phyloP scores from a whole-genome alignment of 1,140 invertebrate species.

The Leptinotarsa texana region DNA sequence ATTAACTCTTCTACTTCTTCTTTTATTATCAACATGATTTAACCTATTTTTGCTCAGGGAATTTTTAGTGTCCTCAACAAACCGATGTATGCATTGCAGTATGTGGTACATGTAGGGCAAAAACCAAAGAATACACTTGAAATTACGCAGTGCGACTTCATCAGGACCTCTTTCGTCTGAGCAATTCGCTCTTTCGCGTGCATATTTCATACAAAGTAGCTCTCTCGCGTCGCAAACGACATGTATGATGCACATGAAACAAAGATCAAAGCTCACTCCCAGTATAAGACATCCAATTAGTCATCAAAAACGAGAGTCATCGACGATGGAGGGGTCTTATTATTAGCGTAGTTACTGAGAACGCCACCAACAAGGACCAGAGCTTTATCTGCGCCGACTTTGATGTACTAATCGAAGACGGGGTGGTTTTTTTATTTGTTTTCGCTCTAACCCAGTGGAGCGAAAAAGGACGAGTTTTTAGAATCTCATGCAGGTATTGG shows the following conservation, averaged over 20 bases:
- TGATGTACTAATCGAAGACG: not conserved
- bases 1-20: too few species aligned
- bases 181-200: not conserved
- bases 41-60: too few species aligned
- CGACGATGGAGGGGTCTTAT: not conserved
- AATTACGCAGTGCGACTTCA: too few species aligned
- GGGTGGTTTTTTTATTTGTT: not conserved
- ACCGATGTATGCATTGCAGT: too few species aligned
- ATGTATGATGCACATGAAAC: slow-evolving; percentile 3
- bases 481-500: too few species aligned
- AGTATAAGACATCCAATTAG: slow-evolving; percentile 4
- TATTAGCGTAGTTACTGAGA: not conserved
- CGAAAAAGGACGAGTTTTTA: too few species aligned
- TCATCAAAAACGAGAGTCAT: slow-evolving; percentile 3
- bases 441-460: not conserved
- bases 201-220: slow-evolving; percentile 3
- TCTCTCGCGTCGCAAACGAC: not conserved
- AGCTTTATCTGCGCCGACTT: not conserved
- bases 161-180: not conserved
- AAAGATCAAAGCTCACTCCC: not conserved
- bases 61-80: too few species aligned
- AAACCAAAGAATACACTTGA: too few species aligned
- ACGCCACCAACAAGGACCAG: not conserved
- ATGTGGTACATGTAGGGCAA: too few species aligned
- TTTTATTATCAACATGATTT: too few species aligned